phyloP scores from a whole-genome alignment of 2,888 invertebrate genomes.

The Carterocephalus palaemon region DNA sequence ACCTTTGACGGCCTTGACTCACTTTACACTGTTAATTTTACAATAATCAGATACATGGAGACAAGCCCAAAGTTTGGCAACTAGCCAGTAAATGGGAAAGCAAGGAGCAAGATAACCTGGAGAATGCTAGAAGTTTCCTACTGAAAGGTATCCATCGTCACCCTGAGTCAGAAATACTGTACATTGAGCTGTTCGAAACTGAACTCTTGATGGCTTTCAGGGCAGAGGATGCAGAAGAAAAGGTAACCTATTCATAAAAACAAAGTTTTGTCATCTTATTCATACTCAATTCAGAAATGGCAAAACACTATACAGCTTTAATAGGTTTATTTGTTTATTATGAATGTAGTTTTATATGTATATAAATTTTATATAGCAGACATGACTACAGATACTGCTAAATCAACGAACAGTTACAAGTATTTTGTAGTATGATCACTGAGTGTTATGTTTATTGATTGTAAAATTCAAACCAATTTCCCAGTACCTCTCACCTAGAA shows the following conservation, averaged over 20 bases:
- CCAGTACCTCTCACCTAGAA: no score
- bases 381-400: not conserved
- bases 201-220: slow-evolving; percentile 54
- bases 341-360: not conserved
- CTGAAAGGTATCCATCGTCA: slow-evolving; percentile 88
- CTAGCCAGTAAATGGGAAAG: slow-evolving; percentile 89
- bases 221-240: slow-evolving; percentile 57
- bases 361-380: not conserved
- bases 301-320: not conserved
- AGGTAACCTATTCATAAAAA: slow-evolving; percentile 42
- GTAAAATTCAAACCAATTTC: no score
- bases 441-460: no score
- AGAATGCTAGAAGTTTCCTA: slow-evolving; percentile 84
- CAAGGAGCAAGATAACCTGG: slow-evolving; percentile 82
- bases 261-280: not conserved
- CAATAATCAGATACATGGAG: slow-evolving; percentile 85
- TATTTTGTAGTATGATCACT: no score
- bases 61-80: slow-evolving; percentile 87
- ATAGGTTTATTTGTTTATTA: no score
- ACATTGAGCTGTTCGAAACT: slow-evolving; percentile 79
- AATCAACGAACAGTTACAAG: no score
- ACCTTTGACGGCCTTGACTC: no score
- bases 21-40: no score
- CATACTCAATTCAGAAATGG: not conserved
- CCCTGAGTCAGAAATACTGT: slow-evolving; percentile 82